Conservation (phyloP, 2,797 vertebrate genomes). For the Poeciliopsis infans region DNA sequence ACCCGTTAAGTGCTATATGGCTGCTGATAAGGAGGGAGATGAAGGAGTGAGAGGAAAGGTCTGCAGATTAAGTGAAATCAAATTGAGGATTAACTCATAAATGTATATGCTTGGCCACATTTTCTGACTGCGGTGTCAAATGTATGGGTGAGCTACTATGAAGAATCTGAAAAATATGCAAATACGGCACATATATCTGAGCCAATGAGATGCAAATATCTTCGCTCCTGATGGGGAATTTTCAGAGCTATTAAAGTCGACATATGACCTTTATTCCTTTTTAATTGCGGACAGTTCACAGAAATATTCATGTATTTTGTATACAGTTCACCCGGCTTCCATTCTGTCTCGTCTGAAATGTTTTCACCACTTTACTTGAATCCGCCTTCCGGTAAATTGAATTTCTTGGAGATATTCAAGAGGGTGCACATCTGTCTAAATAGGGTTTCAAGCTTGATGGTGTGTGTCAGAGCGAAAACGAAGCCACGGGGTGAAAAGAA, state of each 20-base stretch:
- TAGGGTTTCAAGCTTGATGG: not conserved
- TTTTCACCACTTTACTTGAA: not conserved
- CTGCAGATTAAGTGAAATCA: conserved; percentile 15
- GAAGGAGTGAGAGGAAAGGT: conserved; percentile 39
- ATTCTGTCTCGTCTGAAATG: not conserved
- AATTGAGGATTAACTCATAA: conserved; percentile 28
- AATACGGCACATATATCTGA: conserved; percentile 22
- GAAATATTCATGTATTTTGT: not conserved
- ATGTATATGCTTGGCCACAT: conserved; percentile 26
- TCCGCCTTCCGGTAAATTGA: not conserved
- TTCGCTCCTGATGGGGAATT: not conserved
- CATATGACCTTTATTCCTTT: not conserved
- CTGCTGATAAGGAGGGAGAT: conserved; percentile 52
- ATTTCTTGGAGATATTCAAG: conserved; percentile 6
- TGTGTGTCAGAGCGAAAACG: not conserved
- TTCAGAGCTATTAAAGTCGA: not conserved
- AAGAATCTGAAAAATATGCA: conserved; percentile 33
- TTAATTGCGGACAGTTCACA: not conserved
- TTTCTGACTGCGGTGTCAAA: conserved; percentile 29
- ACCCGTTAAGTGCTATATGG: conserved; percentile 56
- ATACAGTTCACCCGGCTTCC: not conserved
- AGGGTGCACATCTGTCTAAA: not conserved
- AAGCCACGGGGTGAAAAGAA: not conserved
- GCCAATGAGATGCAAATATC: not conserved
- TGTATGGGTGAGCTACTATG: conserved; percentile 27